A percentile compares a stretch with the other conserved stretches of the same genome.
phyloP scores from a whole-genome alignment of 2,113 vertebrate species.

The Copsychus sechellarum region DNA sequence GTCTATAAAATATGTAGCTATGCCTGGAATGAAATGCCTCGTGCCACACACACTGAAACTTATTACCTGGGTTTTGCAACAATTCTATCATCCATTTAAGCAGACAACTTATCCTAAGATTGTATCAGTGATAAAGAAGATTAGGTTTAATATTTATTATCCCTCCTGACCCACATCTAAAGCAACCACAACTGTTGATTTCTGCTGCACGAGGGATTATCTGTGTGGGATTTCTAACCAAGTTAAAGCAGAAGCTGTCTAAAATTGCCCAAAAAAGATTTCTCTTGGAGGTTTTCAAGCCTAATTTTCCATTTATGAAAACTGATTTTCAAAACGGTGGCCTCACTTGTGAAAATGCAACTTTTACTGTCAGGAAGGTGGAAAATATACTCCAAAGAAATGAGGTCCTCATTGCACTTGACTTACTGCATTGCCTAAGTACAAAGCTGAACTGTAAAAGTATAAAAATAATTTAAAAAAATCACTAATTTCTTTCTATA shows the following conservation, averaged over 20 bases:
- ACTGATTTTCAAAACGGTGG: neutral
- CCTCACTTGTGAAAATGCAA: neutral
- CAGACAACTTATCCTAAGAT: neutral
- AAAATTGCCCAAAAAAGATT: neutral
- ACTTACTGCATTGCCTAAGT: neutral
- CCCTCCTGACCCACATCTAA: neutral
- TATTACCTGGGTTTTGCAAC: neutral
- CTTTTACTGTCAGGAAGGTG: neutral
- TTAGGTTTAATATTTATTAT: conserved; percentile 34
- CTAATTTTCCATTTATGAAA: neutral
- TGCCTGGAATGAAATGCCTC: conserved; percentile 6
- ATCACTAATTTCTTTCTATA: neutral
- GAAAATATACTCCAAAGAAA: neutral
- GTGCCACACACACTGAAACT: neutral
- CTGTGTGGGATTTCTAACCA: neutral
- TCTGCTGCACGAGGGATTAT: neutral
- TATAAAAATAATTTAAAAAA: neutral
- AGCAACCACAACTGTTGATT: neutral
- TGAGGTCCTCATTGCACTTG: neutral
- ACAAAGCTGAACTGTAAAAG: neutral
- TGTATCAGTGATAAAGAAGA: neutral
- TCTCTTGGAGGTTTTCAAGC: neutral
- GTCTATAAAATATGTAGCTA: conserved; percentile 39
- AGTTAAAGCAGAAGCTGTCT: neutral
- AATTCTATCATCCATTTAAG: neutral